A percentile compares a stretch with the other conserved stretches of the same genome.
Evolutionary conservation across 2,888 invertebrate species (phyloP).

Genomic region (Allacma fusca): DNA sequence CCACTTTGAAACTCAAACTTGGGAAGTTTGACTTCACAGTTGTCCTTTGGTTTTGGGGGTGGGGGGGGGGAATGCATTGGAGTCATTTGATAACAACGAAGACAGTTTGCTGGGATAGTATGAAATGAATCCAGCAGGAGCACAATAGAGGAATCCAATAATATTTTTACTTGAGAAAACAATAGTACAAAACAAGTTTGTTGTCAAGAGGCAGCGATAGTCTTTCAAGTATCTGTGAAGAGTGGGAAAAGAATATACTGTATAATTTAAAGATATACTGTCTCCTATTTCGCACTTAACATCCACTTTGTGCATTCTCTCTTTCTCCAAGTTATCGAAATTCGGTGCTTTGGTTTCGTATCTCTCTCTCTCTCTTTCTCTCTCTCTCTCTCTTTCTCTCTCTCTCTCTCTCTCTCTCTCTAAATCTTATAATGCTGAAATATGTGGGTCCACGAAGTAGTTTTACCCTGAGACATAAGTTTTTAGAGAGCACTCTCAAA

Average conservation of each 20-base stretch:
- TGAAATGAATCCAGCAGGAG: too few relatives aligned
- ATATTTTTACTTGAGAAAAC: background rate
- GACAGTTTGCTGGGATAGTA: too few relatives aligned
- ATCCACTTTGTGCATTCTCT: background rate
- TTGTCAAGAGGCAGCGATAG: background rate
- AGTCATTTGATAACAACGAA: too few relatives aligned
- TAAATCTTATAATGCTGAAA: background rate
- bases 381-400: too few relatives aligned
- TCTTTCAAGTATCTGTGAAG: background rate
- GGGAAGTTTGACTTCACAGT: too few relatives aligned
- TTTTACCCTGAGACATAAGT: background rate
- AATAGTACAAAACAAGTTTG: background rate
- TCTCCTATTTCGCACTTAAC: constrained; percentile 3
- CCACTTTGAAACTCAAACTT: too few relatives aligned
- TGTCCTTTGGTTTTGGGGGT: too few relatives aligned
- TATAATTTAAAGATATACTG: background rate
- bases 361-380: too few relatives aligned
- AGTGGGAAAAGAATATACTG: background rate
- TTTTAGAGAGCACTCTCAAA: background rate
- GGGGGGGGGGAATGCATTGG: too few relatives aligned
- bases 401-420: background rate
- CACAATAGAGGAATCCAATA: too few relatives aligned
- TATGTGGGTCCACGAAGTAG: background rate
- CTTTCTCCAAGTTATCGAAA: background rate
- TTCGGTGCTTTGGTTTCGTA: background rate